Evolutionary conservation across 2,113 vertebrate species (phyloP), one percentile per base, ranked within the genome.

Genomic region (Labrus mixtus): DNA sequence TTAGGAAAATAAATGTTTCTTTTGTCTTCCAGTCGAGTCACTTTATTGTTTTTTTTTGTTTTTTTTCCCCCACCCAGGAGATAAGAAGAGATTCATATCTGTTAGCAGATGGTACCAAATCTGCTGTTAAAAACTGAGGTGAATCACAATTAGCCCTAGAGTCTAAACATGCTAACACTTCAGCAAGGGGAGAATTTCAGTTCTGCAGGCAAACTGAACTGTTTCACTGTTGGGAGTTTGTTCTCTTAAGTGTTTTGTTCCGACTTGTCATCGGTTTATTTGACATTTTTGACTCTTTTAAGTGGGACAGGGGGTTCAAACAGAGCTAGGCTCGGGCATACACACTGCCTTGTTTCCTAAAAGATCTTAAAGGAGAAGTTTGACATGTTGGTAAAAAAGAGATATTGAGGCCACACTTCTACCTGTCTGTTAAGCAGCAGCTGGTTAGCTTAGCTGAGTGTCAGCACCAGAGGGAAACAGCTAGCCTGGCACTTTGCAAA

Each of bases 1-100:
- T 76, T 68, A 63, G 83, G 72, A 78, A 75, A 68, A 76, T 33
- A 81, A 83, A 62, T 10, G 60, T 48, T 60, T 73, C 19, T 57
- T 60, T 78, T 23, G 19, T 11, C n/a, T 25, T 72, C 37, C 36
- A 55, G 22, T 64, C 37, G 8, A 11, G 57, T 12, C 62, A 33
- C 59, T 6, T 19, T 3, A 3, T 66, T 19, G n/a, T n/a, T n/a
- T n/a, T 11, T 36, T 45, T 79, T 11, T 59, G 69, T 33, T 33
- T 16, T 36, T 45, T 79, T 11, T 59, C 66, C 71, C n/a, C n/a
- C n/a, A n/a, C n/a, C n/a, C 33, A 15, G 65, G 64, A 77, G 68
- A 46, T 62, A 57, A 53, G 57, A 55, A 36, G 76, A 83, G 53
- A 65, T 79, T 75, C 69, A 65, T 57, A 78, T 82, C 23, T 62